phyloP scores from a whole-genome alignment of 1,140 invertebrate species.

The Calephelis nemesis region DNA sequence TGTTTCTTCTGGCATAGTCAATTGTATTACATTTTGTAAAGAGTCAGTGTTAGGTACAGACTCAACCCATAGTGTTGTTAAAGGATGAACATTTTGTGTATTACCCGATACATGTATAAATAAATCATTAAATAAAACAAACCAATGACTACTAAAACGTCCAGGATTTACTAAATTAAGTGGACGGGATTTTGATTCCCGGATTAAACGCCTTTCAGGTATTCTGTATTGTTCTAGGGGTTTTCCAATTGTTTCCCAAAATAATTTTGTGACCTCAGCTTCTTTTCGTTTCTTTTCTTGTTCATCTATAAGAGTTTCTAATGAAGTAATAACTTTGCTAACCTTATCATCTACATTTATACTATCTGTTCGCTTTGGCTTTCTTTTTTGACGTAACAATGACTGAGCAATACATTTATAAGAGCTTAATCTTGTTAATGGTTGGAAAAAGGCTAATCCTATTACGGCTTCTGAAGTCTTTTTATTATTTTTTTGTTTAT shows the following conservation, averaged over 20 bases:
- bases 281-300: conserved; percentile 82
- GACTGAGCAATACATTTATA: conserved; percentile 79
- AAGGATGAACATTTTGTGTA: conserved; percentile 81
- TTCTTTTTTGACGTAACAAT: conserved; percentile 62
- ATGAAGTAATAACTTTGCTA: conserved; percentile 77
- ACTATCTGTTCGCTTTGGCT: conserved; percentile 61
- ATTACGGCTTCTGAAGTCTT: conserved; percentile 81
- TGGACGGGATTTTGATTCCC: conserved; percentile 86
- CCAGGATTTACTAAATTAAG: conserved; percentile 84
- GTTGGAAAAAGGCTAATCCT: conserved; percentile 80
- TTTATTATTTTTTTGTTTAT: conserved; percentile 80
- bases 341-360: conserved; percentile 66
- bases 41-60: conserved; percentile 72
- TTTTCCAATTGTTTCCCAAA: conserved; percentile 88
- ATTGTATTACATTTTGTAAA: conserved; percentile 82
- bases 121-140: conserved; percentile 87
- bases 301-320: conserved; percentile 81
- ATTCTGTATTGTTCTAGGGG: conserved; percentile 83
- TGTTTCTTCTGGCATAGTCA: conserved; percentile 89
- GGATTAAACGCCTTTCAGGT: conserved; percentile 85
- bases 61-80: conserved; percentile 91
- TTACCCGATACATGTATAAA: conserved; percentile 86
- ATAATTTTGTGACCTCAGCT: conserved; percentile 85
- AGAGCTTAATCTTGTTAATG: conserved; percentile 80
- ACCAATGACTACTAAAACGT: conserved; percentile 86